Percentiles rank a stretch among this genome's conserved stretches.
Conservation (phyloP, 2,113 vertebrate species). For the Butorides virescens region DNA sequence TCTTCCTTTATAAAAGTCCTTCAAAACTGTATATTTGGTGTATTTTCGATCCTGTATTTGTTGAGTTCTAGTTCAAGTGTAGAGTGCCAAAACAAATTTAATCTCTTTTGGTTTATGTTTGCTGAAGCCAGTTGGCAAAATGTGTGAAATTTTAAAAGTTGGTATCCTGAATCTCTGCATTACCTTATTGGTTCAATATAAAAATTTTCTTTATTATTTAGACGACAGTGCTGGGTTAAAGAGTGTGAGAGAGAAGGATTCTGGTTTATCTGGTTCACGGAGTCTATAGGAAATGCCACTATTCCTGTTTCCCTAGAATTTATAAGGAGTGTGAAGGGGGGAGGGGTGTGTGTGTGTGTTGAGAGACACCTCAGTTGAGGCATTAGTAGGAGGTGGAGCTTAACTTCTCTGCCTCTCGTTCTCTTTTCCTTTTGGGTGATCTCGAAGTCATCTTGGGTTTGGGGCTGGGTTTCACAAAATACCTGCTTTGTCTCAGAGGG, state of each 20-base stretch:
- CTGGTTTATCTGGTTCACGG: background rate
- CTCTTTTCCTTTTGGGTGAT: background rate
- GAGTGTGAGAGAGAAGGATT: background rate
- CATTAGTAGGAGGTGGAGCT: background rate
- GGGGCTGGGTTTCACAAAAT: background rate
- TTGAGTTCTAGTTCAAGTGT: background rate
- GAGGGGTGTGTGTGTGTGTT: background rate
- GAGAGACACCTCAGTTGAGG: background rate
- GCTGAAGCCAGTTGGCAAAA: background rate
- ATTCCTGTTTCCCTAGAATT: background rate
- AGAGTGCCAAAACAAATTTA: background rate
- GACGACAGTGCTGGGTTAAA: background rate
- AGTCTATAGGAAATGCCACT: background rate
- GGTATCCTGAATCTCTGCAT: background rate
- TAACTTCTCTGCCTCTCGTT: background rate
- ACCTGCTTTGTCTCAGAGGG: background rate
- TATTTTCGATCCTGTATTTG: background rate
- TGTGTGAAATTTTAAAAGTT: background rate
- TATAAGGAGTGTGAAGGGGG: background rate
- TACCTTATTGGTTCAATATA: background rate
- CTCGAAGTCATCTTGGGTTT: background rate
- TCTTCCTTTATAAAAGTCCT: background rate
- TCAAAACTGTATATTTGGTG: background rate
- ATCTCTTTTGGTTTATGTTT: background rate
- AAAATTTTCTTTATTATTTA: background rate